Base-by-base conservation (phyloP, 2,113 vertebrate species). In the Lontra canadensis region DNA sequence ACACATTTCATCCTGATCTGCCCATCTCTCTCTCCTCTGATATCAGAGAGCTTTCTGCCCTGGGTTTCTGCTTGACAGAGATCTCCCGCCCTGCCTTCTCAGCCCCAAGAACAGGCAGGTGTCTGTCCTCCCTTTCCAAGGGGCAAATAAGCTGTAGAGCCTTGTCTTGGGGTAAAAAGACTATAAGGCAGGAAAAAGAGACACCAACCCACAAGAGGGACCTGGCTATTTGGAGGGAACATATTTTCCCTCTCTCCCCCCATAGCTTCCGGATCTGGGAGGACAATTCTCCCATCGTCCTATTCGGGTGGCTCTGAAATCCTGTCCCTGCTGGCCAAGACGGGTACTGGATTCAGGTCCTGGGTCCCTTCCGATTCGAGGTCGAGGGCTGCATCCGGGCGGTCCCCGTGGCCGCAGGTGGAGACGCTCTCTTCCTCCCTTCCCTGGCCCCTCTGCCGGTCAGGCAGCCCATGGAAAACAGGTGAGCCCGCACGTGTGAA, bases 391-490 rank as follows among this genome's bases (percentile, higher is more conserved):
- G 88, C 21, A 15, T 0, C 20, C 9, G 7, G 2, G 5, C 29
- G n/a, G 52, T 44, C 15, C 36, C n/a, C 1, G 0, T 15, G 12
- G 42, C 21, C 23, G 6, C 7, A 4, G 4, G 0, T 3, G 9
- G 18, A 71, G 14, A 55, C 26, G 26, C n/a, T 36, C 55, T 29
- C 63, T 9, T 55, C 31, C 57, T 11, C 65, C 1, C 65, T 6
- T 18, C 69, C 13, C n/a, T 4, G 34, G 0, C 0, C 52, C 49
- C 65, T 39, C 13, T 23, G 31, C 59, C 18, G 3, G 47, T 1
- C 0, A 1, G 44, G 12, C 21, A 18, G 1, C 39, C 59, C 14
- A 3, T 18, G 65, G 47, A 47, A 57, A 47, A 3, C 49, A 44
- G 65, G 52, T 12, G 29, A 15, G 36, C 13, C 8, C 8, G 31